Evolutionary conservation across 2,888 invertebrate genomes (phyloP).

Genomic region (Callimorpha dominula): DNA sequence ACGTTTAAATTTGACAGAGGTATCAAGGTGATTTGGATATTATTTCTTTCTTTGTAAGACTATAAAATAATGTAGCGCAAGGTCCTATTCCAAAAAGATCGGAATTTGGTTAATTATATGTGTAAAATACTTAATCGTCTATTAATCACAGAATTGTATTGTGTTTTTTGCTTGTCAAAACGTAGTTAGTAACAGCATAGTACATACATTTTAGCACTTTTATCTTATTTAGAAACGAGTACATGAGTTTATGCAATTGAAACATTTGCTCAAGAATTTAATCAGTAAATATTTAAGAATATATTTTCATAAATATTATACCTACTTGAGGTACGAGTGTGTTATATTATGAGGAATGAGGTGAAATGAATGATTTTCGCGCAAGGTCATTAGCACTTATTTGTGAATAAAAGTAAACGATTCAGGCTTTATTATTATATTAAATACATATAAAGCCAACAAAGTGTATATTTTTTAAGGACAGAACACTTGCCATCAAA

Average conservation of each 20-base stretch:
- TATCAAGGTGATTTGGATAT: conserved; percentile 11
- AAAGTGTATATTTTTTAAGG: background rate
- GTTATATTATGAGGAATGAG: no score
- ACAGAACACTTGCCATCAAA: background rate
- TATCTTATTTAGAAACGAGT: no score
- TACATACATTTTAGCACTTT: no score
- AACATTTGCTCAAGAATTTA: background rate
- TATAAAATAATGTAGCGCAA: conserved; percentile 10
- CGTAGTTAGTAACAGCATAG: no score
- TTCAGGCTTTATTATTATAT: background rate
- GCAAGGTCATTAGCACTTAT: background rate
- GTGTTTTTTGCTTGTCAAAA: background rate
- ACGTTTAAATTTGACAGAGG: background rate
- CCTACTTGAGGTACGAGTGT: background rate
- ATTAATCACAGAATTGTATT: background rate
- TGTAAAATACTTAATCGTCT: background rate
- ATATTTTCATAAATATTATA: background rate
- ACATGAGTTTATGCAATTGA: background rate
- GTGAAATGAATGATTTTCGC: background rate
- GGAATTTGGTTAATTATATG: background rate
- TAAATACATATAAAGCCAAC: background rate
- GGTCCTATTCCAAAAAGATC: conserved; percentile 5
- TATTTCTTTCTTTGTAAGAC: conserved; percentile 5
- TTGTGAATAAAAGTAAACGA: background rate
- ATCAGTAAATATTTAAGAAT: background rate